phyloP scores from a whole-genome alignment of 2,113 vertebrate genomes.

The Amblyornis subalaris region DNA sequence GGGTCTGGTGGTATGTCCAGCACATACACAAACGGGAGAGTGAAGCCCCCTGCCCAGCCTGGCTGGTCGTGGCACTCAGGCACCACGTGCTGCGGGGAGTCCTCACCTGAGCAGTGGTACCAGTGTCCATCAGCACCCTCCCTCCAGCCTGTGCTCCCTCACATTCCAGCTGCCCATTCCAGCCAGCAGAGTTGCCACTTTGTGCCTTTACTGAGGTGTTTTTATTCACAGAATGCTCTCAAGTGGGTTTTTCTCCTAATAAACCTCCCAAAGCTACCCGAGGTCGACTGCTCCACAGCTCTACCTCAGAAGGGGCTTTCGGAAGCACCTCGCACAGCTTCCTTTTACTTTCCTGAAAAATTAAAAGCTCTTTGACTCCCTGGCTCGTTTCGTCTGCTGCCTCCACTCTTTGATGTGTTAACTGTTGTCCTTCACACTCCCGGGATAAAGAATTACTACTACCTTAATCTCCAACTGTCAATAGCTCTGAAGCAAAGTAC shows the following conservation, averaged over 20 bases:
- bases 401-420: slow-evolving; percentile 63
- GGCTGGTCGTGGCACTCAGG: background rate
- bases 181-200: background rate
- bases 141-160: background rate
- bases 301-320: background rate
- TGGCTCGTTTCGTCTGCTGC: background rate
- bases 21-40: fast-evolving
- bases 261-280: background rate
- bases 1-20: background rate
- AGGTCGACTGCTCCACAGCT: background rate
- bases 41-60: background rate
- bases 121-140: background rate
- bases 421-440: slow-evolving; percentile 68
- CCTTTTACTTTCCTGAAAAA: slow-evolving; percentile 5
- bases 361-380: slow-evolving; percentile 28
- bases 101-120: background rate
- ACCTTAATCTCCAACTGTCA: slow-evolving; percentile 80
- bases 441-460: slow-evolving; percentile 68
- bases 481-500: slow-evolving; percentile 78
- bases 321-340: background rate
- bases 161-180: background rate
- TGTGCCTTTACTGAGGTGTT: background rate
- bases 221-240: background rate
- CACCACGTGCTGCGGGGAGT: fast-evolving
- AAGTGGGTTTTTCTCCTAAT: background rate